Percentiles rank a stretch among this genome's conserved stretches.
These are phyloP conservation scores for Laodelphax striatellus DNA, from an alignment of 1,140 invertebrate genomes.

Conservation along the genomic window DNA sequence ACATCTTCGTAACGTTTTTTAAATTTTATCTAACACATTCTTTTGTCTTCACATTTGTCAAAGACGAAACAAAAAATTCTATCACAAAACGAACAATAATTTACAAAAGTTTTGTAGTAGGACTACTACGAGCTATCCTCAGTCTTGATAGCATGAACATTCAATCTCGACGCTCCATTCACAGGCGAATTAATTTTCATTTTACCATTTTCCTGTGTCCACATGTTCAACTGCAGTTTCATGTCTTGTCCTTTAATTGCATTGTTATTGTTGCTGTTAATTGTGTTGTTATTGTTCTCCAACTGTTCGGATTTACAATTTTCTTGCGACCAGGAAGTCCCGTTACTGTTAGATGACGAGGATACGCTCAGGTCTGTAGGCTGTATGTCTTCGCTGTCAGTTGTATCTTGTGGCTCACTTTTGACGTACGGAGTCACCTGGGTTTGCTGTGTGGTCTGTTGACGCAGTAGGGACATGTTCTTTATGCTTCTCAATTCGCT, in stretches of 20 bases:
- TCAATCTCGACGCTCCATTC: no score
- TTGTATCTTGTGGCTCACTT: neutral
- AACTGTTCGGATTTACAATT: no score
- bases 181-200: no score
- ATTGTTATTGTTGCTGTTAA: neutral
- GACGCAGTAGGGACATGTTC: conserved; percentile 77
- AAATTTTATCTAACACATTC: no score
- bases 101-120: no score
- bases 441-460: conserved; percentile 46
- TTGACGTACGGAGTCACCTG: conserved; percentile 1
- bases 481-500: conserved; percentile 86
- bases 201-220: neutral
- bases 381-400: conserved; percentile 14
- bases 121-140: no score
- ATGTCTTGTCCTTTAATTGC: neutral
- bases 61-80: no score
- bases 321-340: no score
- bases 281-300: neutral
- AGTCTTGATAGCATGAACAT: no score
- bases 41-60: no score
- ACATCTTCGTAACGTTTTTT: no score
- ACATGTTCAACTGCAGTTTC: neutral
- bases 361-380: conserved; percentile 22
- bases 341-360: neutral
- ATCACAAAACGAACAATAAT: no score